Percentiles rank a stretch among this genome's conserved stretches.
These are phyloP conservation scores for Meandrina meandrites DNA, from an alignment of 92 coral and sea anemone species.

Conservation along the genomic window DNA sequence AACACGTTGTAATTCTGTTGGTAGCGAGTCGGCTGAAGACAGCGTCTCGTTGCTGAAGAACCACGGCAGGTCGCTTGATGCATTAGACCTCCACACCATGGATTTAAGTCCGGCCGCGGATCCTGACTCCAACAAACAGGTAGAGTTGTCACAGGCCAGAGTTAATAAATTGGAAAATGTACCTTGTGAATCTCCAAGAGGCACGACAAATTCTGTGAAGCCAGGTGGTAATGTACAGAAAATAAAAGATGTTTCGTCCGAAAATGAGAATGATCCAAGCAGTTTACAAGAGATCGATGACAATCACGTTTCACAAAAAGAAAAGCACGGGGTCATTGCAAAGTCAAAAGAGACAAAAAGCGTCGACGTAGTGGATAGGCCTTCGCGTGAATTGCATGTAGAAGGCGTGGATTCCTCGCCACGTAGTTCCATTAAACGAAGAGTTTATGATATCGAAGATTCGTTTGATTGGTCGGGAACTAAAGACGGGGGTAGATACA, in stretches of 20 bases:
- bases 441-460: slow-evolving; percentile 1
- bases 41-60: neutral
- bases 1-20: neutral
- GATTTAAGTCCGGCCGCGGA: neutral
- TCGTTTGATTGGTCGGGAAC: slow-evolving; percentile 35
- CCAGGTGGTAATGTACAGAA: neutral
- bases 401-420: neutral
- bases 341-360: neutral
- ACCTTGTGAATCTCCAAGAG: neutral
- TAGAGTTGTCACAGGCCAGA: neutral
- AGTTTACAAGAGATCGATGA: neutral
- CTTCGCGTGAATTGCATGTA: neutral
- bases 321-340: neutral
- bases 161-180: neutral
- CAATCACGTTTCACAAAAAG: neutral
- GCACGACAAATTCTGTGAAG: neutral
- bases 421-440: neutral
- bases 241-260: neutral
- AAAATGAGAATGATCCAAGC: neutral
- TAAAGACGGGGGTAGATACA: neutral
- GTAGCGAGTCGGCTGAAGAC: slow-evolving; percentile 5
- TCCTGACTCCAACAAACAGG: neutral
- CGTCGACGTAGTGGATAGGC: neutral
- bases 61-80: neutral
- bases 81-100: neutral